Base-by-base conservation (phyloP, 2,888 invertebrate genomes). In the Conistra vaccinii region DNA sequence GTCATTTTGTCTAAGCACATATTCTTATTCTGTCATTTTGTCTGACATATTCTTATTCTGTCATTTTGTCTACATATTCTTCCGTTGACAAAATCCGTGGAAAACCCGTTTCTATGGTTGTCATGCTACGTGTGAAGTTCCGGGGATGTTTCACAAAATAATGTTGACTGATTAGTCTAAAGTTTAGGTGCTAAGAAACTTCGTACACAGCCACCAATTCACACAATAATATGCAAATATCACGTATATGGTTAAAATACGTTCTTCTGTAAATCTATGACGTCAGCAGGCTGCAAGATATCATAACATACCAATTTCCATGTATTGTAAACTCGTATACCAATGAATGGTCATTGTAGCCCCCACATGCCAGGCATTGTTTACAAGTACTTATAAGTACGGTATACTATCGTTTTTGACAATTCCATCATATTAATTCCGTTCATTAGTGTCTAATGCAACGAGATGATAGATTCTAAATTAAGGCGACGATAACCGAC, bases 201-300 rank as follows among this genome's bases (percentile, higher is more conserved):
- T 51, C 4, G 48, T n/a, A 48, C 29, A 78, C 12, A 65, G 26
- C 29, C 20, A 48, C 14, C 45, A 57, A 75, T 79, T 75, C 32
- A 57, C 80, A 80, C 32, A 48, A 26, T 17, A 61, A 23, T n/a
- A 55, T 61, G 26, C 29, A 57, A 66, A 55, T 45, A 63, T n/a
- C 9, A 45, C 17, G 5, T 39, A 48, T 61, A 26, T 55, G 51
- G 51, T 29, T 23, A 26, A 29, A 35, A 53, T 0, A 78, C 45
- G 20, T 53, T 32, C 32, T 35, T 61, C 32, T 14, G 42, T 51
- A 45, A 45, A 6, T 39, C 1, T 23, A 48, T 53, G 26, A 65
- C 35, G 45, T 75, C 20, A 14, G 14, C 26, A 32, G 32, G 42
- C 42, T 62, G 17, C 26, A 26, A 32, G 55, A 55, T 66, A 66